Evolutionary conservation across 2,797 vertebrate genomes (phyloP), one percentile per base, ranked within the genome.

Genomic region (Platalea minor): DNA sequence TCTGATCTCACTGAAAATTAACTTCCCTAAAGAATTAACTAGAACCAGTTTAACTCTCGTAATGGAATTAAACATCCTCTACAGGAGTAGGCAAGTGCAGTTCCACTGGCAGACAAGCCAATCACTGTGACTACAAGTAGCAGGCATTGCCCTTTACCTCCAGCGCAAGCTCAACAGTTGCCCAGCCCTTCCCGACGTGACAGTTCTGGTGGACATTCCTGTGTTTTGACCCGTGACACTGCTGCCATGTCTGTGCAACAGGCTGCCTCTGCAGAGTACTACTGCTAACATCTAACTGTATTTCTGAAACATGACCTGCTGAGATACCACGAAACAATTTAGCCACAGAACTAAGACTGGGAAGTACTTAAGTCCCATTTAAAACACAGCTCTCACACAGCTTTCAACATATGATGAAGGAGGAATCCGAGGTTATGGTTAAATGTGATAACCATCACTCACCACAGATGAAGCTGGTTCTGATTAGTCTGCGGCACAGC

Each of bases 391-490:
- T 73, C 35, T 41, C 78, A 25, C 1, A 17, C 23, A 92, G 59
- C 77, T 83, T 69, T 64, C 45, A 64, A 33, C 21, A 57, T 19
- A 53, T 0, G 14, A 64, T 25, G 78, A 65, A 28, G 51, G 17
- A 91, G 61, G 19, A 87, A 37, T 37, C 24, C 7, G 26, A n/a
- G 37, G 56, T 19, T 51, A 70, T 1, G 2, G 19, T 51, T 73
- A 51, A 91, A 46, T 25, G 61, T 5, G 9, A 59, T 28, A 87
- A 81, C 57, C 1, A 0, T 25, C 50, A 59, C 98, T 98, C 61
- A 99, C 99, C 99, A 99, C 16, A 99, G 98, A 95, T 99, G 99
- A 88, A 99, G 99, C 97, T 99, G 99, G 95, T 99, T 99, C 98
- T 99, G 99, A 98, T 99, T 99, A 85, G 99, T 99, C 97, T 99